A percentile compares a stretch with the other conserved stretches of the same genome.
Evolutionary conservation across 2,888 invertebrate species (phyloP).

Genomic region (Siphlonurus alternatus): DNA sequence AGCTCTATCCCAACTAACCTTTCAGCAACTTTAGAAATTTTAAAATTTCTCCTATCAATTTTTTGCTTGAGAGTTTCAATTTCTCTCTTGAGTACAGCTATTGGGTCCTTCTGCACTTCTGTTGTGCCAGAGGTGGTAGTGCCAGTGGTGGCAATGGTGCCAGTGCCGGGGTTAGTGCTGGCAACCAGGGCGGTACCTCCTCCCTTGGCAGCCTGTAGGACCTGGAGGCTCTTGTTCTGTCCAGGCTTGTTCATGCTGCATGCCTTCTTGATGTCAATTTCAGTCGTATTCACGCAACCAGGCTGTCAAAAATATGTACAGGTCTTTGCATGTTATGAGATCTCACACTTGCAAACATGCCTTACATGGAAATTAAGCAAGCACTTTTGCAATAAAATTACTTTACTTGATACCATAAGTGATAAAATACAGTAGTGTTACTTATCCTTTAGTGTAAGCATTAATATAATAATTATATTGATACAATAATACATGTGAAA

Average conservation of each 20-base stretch:
- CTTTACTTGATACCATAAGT: too few relatives aligned
- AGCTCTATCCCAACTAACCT: too few relatives aligned
- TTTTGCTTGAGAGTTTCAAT: constrained; percentile 57
- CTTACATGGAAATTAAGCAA: too few relatives aligned
- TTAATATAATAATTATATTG: too few relatives aligned
- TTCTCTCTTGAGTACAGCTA: constrained; percentile 23
- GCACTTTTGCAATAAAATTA: too few relatives aligned
- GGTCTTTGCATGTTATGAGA: too few relatives aligned
- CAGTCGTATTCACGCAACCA: constrained; percentile 97
- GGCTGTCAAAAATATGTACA: constrained; percentile 41
- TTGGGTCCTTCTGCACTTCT: constrained; percentile 6
- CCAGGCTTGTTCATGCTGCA: constrained; percentile 35
- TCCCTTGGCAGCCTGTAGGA: constrained; percentile 13
- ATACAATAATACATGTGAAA: too few relatives aligned
- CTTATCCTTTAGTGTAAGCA: too few relatives aligned
- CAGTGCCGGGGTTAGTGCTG: background rate
- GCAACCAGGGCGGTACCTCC: constrained; percentile 10
- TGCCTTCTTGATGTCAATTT: constrained; percentile 94
- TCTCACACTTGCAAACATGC: too few relatives aligned
- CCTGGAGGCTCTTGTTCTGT: background rate
- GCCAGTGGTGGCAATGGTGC: background rate
- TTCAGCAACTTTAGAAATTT: constrained; percentile 87
- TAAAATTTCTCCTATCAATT: constrained; percentile 72
- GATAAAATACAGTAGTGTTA: too few relatives aligned
- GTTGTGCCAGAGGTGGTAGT: background rate